These are phyloP conservation scores for Perizoma flavofasciatum DNA, from an alignment of 2,888 invertebrate species.

Conservation along the genomic window DNA sequence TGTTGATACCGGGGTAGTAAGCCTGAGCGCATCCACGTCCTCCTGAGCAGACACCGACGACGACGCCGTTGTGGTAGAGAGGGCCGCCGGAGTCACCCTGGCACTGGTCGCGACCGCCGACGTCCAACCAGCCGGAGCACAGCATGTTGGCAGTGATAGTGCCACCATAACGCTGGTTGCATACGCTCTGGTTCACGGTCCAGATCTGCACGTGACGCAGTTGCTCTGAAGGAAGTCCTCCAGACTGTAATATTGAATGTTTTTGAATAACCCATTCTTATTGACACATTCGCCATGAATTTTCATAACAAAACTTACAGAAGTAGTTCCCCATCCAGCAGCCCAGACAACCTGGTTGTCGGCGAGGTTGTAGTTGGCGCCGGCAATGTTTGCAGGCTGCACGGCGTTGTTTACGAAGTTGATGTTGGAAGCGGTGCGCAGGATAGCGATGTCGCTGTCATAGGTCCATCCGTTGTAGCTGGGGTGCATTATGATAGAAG, in stretches of 20 bases:
- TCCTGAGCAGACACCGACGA: slow-evolving; percentile 50
- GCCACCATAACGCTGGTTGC: slow-evolving; percentile 37
- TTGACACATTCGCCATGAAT: neutral
- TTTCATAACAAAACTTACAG: slow-evolving; percentile 43
- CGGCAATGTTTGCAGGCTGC: slow-evolving; percentile 36
- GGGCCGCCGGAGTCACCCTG: slow-evolving; percentile 52
- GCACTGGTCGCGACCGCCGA: slow-evolving; percentile 51
- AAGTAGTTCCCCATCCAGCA: slow-evolving; percentile 60
- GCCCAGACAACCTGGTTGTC: slow-evolving; percentile 59
- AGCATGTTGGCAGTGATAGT: slow-evolving; percentile 47
- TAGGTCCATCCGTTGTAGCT: slow-evolving; percentile 48
- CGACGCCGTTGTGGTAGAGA: slow-evolving; percentile 45
- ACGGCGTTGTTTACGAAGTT: slow-evolving; percentile 27
- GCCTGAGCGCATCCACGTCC: slow-evolving; percentile 42
- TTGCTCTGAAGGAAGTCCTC: slow-evolving; percentile 41
- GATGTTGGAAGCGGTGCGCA: slow-evolving; percentile 38
- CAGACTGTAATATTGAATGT: slow-evolving; percentile 29
- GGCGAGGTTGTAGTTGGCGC: slow-evolving; percentile 49
- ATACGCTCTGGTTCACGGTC: slow-evolving; percentile 46
- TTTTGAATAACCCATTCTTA: too few species aligned
- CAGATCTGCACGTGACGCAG: slow-evolving; percentile 52
- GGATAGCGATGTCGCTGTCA: slow-evolving; percentile 53
- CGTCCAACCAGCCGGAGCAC: slow-evolving; percentile 48
- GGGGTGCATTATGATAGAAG: slow-evolving; percentile 47
- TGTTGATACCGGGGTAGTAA: slow-evolving; percentile 47